These are phyloP conservation scores for Himalopsyche kuldschensis DNA, from an alignment of 2,888 invertebrate genomes.

Conservation along the genomic window DNA sequence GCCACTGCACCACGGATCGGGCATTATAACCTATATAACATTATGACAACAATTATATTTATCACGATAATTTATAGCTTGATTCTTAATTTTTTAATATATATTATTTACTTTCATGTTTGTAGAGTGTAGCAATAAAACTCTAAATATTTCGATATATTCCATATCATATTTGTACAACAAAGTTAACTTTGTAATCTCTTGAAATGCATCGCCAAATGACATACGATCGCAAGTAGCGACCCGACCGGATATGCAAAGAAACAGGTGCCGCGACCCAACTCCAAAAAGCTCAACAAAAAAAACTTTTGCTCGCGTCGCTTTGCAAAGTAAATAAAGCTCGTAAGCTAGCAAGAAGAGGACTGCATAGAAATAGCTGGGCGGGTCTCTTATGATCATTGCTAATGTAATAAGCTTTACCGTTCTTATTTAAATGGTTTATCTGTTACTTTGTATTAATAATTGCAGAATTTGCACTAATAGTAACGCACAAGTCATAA, in stretches of 20 bases:
- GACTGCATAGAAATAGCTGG: background rate
- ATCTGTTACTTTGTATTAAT: background rate
- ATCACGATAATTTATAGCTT: too few relatives aligned
- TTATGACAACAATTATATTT: too few relatives aligned
- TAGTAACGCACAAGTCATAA: too few relatives aligned
- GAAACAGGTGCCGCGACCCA: slow-evolving; percentile 26
- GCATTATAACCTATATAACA: too few relatives aligned
- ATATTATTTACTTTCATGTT: too few relatives aligned
- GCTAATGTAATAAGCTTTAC: background rate
- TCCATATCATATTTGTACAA: too few relatives aligned
- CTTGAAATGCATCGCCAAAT: slow-evolving; percentile 27
- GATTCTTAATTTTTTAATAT: too few relatives aligned
- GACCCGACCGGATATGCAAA: slow-evolving; percentile 25
- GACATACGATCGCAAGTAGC: slow-evolving; percentile 27
- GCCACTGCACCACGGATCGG: too few relatives aligned
- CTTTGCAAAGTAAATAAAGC: slow-evolving; percentile 26
- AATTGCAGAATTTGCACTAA: background rate
- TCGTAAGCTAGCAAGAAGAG: background rate
- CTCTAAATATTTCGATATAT: too few relatives aligned
- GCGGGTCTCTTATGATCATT: background rate
- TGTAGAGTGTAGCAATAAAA: too few relatives aligned
- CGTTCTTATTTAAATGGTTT: background rate
- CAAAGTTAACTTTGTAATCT: background rate
- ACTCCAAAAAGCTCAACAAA: slow-evolving; percentile 10
- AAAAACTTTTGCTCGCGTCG: slow-evolving; percentile 3